phyloP scores from a whole-genome alignment of 2,113 vertebrate genomes.

The Hippoglossus stenolepis region DNA sequence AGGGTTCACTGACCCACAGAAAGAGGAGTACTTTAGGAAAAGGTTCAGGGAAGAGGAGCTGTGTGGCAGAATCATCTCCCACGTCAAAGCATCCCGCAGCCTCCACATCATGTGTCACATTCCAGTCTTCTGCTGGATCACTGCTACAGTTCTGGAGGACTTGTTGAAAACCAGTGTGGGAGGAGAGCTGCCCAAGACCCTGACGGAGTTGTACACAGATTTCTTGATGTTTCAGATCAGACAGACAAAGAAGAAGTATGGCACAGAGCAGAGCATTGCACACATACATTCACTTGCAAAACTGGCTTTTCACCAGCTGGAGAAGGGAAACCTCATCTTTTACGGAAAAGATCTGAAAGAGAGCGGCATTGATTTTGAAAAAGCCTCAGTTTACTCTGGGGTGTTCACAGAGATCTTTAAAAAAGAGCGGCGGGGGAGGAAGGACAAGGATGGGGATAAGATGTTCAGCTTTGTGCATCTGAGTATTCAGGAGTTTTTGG shows the following conservation, averaged over 20 bases:
- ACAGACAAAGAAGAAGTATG: slow-evolving; percentile 18
- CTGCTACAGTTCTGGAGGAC: neutral
- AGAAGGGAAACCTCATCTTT: slow-evolving; percentile 5
- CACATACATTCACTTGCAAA: slow-evolving; percentile 19
- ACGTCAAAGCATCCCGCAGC: slow-evolving; percentile 14
- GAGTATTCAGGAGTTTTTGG: slow-evolving; percentile 18
- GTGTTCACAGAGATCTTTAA: slow-evolving; percentile 25
- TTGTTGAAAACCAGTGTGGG: neutral
- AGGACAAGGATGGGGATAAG: neutral
- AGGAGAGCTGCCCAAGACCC: slow-evolving; percentile 15
- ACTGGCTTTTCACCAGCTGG: slow-evolving; percentile 2
- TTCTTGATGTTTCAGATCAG: slow-evolving; percentile 18
- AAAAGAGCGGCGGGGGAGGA: neutral
- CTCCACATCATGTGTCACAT: slow-evolving; percentile 40
- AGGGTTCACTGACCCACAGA: slow-evolving; percentile 26
- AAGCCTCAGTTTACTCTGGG: slow-evolving; percentile 26
- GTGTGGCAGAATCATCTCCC: slow-evolving; percentile 1
- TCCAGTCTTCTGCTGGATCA: slow-evolving; percentile 34
- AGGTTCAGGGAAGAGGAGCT: slow-evolving; percentile 9
- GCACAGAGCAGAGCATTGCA: slow-evolving; percentile 4
- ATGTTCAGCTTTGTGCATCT: slow-evolving; percentile 25
- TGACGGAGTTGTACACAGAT: slow-evolving; percentile 28
- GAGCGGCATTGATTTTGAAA: neutral
- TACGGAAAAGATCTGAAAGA: slow-evolving; percentile 19
- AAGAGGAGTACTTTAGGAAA: slow-evolving; percentile 28